Evolutionary conservation across 1,140 invertebrate genomes (phyloP), one percentile per base, ranked within the genome.

Genomic region (Drosophila gunungcola): DNA sequence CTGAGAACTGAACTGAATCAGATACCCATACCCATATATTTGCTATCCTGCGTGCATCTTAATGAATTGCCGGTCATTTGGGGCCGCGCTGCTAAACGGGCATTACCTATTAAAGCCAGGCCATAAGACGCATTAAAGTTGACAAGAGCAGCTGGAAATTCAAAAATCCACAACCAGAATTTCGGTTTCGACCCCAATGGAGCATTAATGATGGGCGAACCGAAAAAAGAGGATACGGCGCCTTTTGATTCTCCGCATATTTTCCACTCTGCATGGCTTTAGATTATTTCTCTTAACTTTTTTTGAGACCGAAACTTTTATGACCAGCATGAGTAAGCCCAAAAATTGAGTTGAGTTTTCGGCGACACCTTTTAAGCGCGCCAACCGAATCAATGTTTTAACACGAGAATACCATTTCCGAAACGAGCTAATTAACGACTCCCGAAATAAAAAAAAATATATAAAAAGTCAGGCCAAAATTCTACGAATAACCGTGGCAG

Each of bases 341-440:
- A 61, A 63, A 69, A 63, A 41, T 45, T 45, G 16, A 21, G 16
- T 21, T 32, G 52, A 48, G 25, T 65, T 67, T 67, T 51, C 76
- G 83, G 76, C 84, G 84, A 89, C 84, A 89, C 84, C 84, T 89
- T 89, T 89, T 89, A 90, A 90, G 80, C 72, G 84, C 84, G 84
- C 84, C 84, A 89, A 89, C 84, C 80, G 84, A 89, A 89, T 89
- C 84, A 89, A 78, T 89, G 84, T 89, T 89, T 89, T 89, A 89
- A 89, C 84, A 89, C 84, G 84, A 75, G 85, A 90, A 90, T 73
- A 90, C 85, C 84, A 89, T 89, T 89, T 90, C 69, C 80, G 80
- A 74, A 84, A 89, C 80, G 68, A 74, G 85, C 84, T 89, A 77
- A 89, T 88, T 88, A 88, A 78, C 68, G 76, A 80, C 75, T 64